These are phyloP conservation scores for Philantomba maxwellii DNA, from an alignment of 2,113 vertebrate genomes.

Conservation along the genomic window DNA sequence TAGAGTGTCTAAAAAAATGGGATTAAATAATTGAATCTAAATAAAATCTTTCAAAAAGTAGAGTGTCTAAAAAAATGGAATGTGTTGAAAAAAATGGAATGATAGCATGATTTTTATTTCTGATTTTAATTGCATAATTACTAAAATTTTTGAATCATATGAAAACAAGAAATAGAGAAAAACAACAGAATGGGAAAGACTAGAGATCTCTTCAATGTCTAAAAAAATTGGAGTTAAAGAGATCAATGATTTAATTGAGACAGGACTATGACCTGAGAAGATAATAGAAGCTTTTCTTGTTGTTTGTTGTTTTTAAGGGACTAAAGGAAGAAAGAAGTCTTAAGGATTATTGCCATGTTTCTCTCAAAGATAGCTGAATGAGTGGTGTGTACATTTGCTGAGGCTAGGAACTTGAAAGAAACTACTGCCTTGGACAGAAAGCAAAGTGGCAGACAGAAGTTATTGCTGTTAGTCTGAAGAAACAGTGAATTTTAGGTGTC, in stretches of 20 bases:
- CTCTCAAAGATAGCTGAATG: background rate
- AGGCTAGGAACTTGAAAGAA: background rate
- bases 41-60: background rate
- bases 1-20: too few species aligned
- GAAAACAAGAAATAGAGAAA: background rate
- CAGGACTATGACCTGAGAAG: background rate
- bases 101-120: background rate
- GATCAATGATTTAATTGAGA: background rate
- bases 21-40: background rate
- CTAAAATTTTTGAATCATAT: background rate
- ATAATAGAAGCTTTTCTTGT: background rate
- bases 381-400: background rate
- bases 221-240: background rate
- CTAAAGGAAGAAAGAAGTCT: background rate
- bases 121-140: background rate
- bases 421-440: background rate
- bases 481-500: background rate
- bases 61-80: background rate
- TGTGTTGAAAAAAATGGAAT: too few species aligned
- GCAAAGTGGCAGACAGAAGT: background rate
- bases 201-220: too few species aligned
- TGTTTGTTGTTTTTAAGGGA: background rate
- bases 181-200: too few species aligned
- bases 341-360: background rate
- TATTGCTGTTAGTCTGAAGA: background rate